These are phyloP conservation scores for Nomada ferruginata DNA, from an alignment of 2,888 invertebrate species.

Conservation along the genomic window DNA sequence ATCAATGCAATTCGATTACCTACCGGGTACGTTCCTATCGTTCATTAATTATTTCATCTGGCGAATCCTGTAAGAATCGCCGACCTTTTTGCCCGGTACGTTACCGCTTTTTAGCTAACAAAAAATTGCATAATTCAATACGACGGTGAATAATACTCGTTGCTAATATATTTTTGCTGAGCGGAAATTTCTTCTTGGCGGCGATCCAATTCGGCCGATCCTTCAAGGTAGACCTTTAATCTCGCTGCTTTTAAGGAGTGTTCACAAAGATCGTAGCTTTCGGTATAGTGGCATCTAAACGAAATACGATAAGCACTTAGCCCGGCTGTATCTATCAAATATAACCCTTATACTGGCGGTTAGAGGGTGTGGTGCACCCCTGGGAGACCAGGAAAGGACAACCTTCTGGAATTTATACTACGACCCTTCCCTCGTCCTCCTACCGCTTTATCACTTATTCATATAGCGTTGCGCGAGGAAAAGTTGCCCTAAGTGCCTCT, in stretches of 20 bases:
- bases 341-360: slow-evolving; percentile 80
- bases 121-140: slow-evolving; percentile 54
- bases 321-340: slow-evolving; percentile 82
- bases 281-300: slow-evolving; percentile 60
- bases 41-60: slow-evolving; percentile 25
- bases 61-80: not conserved
- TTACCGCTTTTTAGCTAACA: slow-evolving; percentile 31
- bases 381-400: slow-evolving; percentile 79
- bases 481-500: slow-evolving; percentile 82
- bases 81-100: not conserved
- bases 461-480: slow-evolving; percentile 81
- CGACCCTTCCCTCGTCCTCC: slow-evolving; percentile 65
- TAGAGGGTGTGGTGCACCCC: slow-evolving; percentile 73
- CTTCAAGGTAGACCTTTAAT: slow-evolving; percentile 41
- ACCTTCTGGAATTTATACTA: slow-evolving; percentile 82
- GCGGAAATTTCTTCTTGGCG: slow-evolving; percentile 37
- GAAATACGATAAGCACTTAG: slow-evolving; percentile 84
- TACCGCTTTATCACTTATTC: slow-evolving; percentile 82
- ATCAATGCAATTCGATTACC: not conserved
- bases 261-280: slow-evolving; percentile 61
- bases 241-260: slow-evolving; percentile 61
- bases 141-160: slow-evolving; percentile 11
- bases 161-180: slow-evolving; percentile 43
- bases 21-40: not conserved
- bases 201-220: slow-evolving; percentile 41